These are phyloP conservation scores for Neria commutata DNA, from an alignment of 2,888 invertebrate species.

Conservation along the genomic window DNA sequence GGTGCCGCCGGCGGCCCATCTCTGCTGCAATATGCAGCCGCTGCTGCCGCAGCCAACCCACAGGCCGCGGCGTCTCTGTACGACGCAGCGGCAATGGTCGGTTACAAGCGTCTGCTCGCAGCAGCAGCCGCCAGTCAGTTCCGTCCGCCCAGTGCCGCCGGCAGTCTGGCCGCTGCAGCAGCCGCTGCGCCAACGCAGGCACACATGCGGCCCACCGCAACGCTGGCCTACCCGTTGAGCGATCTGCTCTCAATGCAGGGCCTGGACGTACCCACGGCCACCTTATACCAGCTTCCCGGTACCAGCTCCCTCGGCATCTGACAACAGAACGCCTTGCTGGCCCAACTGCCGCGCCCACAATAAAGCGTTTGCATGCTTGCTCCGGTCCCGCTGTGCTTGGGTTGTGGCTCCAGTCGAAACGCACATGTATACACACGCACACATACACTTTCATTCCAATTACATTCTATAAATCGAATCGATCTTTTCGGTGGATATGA, in stretches of 20 bases:
- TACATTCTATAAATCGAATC: conserved; percentile 9
- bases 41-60: conserved; percentile 69
- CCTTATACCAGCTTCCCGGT: conserved; percentile 75
- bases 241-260: conserved; percentile 75
- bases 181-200: conserved; percentile 49
- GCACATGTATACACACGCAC: conserved; percentile 1
- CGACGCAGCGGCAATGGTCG: conserved; percentile 61
- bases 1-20: conserved; percentile 52
- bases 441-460: conserved; percentile 1
- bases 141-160: conserved; percentile 43
- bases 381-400: no score
- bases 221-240: conserved; percentile 72
- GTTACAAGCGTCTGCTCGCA: conserved; percentile 60
- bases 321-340: conserved; percentile 64
- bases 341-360: conserved; percentile 54
- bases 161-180: conserved; percentile 59
- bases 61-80: conserved; percentile 64
- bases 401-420: no score
- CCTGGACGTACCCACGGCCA: conserved; percentile 67
- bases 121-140: conserved; percentile 59
- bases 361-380: no score
- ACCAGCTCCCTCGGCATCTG: conserved; percentile 74
- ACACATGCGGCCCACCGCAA: conserved; percentile 64
- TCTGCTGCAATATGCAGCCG: conserved; percentile 66
- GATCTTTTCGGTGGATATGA: no score